Conservation (phyloP, 2,797 vertebrate genomes). For the Chelon auratus region DNA sequence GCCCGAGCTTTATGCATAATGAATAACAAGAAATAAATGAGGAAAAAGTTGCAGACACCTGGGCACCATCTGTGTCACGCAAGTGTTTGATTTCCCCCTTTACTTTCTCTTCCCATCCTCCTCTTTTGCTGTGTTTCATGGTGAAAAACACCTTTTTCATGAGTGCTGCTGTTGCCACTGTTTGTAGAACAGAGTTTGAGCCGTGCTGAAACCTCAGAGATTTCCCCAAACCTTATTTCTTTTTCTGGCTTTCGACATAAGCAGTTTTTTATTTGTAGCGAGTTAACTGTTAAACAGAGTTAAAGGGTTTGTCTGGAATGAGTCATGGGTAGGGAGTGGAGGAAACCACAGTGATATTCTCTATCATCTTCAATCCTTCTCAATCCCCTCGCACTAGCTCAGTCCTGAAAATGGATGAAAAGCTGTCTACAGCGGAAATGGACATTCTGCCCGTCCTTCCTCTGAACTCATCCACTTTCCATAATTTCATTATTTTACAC, state of each 20-base stretch:
- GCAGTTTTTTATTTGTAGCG: conserved; percentile 44
- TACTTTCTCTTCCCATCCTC: conserved; percentile 18
- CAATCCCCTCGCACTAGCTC: conserved; percentile 21
- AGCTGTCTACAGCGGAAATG: conserved; percentile 35
- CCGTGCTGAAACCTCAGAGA: conserved; percentile 48
- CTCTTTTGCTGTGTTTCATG: conserved; percentile 35
- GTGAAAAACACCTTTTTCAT: conserved; percentile 22
- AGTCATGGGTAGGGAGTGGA: conserved; percentile 45
- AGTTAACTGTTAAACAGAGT: conserved; percentile 43
- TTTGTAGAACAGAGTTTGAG: conserved; percentile 46
- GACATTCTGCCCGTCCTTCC: conserved; percentile 14
- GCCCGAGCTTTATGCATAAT: conserved; percentile 74
- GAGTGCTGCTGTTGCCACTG: conserved; percentile 34
- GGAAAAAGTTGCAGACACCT: conserved; percentile 73
- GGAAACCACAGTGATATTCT: conserved; percentile 35
- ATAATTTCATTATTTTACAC: conserved; percentile 2
- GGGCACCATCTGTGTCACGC: conserved; percentile 71
- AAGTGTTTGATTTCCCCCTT: conserved; percentile 56
- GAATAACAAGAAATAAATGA: conserved; percentile 78
- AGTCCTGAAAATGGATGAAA: conserved; percentile 37
- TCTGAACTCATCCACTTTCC: conserved; percentile 11
- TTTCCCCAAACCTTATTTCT: conserved; percentile 42
- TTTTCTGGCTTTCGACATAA: conserved; percentile 45
- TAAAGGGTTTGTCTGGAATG: conserved; percentile 48
- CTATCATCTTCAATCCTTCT: conserved; percentile 48